phyloP scores from a whole-genome alignment of 2,888 invertebrate species.

The Diarsia dahlii region DNA sequence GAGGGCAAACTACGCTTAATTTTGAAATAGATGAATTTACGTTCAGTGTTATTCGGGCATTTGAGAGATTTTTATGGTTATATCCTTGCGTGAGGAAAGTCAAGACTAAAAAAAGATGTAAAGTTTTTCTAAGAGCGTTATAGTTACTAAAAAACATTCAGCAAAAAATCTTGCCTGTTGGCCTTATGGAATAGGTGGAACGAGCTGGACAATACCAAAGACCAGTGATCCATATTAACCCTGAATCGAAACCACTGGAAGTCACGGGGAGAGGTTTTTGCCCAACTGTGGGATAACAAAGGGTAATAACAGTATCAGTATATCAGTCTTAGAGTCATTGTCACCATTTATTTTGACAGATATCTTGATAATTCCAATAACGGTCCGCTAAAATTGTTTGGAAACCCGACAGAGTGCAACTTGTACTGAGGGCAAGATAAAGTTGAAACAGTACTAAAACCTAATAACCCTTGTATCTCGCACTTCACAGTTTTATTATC shows the following conservation, averaged over 20 bases:
- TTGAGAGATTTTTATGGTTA: neutral
- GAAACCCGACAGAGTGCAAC: neutral
- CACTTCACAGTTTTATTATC: slow-evolving; percentile 25
- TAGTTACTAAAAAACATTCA: neutral
- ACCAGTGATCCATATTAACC: neutral
- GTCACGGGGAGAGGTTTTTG: too few species aligned
- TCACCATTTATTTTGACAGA: neutral
- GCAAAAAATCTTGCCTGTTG: neutral
- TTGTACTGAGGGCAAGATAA: neutral
- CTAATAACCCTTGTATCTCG: neutral
- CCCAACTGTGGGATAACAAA: neutral
- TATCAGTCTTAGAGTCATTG: neutral
- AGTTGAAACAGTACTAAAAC: slow-evolving; percentile 16
- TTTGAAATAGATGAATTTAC: slow-evolving; percentile 21
- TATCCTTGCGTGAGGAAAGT: neutral
- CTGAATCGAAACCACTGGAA: neutral
- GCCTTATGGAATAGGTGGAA: neutral
- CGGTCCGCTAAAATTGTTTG: neutral
- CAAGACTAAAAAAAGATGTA: neutral
- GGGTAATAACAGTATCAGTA: neutral
- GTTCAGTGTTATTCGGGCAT: neutral
- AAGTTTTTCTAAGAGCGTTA: too few species aligned
- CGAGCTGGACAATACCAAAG: neutral
- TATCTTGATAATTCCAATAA: neutral
- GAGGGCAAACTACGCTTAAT: slow-evolving; percentile 36